Evolutionary conservation across 1,140 invertebrate species (phyloP), one percentile per base, ranked within the genome.

Genomic region (Tachypleus tridentatus): DNA sequence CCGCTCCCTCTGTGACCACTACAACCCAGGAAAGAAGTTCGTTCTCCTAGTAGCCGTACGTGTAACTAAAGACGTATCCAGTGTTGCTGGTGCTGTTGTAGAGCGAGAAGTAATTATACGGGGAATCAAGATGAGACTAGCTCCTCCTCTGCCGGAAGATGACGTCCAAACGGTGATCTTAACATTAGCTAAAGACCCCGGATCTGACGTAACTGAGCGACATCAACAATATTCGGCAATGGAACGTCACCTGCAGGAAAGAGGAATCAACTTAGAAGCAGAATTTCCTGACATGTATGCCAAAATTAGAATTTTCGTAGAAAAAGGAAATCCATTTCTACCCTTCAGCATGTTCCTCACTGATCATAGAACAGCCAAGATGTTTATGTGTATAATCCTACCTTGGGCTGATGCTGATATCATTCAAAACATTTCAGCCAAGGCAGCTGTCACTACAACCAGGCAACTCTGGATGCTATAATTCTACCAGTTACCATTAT

Each of bases 321-420:
- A 91, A 66, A 83, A 84, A 10, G 84, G 84, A 64, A 86, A 89
- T 67, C 84, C 85, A 69, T 93, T 94, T 73, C 84, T 87, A n/a
- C 90, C 91, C 2, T 85, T 93, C 64, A 93, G 90, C 3, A 85
- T 96, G 67, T 91, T 92, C 73, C 91, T 91, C 0, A 80, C 84
- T 51, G 89, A 95, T 74, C 80, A 82, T 54, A 79, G 80, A 3
- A 89, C 87, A 6, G 90, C 89, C 0, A 86, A 86, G 74, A 86
- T 85, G 62, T 94, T 95, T 75, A 88, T 93, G 81, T 94, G 91
- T 77, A 86, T 95, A 58, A 93, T 96, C 52, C 91, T 94, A 86
- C 87, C 91, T 8, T 89, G 93, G 70, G 82, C 84, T 0, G 86
- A 88, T 68, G 81, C 82, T 0, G 85, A 86, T 67, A 81, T 70